Evolutionary conservation across 1,140 invertebrate species (phyloP).

Genomic region (Bombus waltoni): DNA sequence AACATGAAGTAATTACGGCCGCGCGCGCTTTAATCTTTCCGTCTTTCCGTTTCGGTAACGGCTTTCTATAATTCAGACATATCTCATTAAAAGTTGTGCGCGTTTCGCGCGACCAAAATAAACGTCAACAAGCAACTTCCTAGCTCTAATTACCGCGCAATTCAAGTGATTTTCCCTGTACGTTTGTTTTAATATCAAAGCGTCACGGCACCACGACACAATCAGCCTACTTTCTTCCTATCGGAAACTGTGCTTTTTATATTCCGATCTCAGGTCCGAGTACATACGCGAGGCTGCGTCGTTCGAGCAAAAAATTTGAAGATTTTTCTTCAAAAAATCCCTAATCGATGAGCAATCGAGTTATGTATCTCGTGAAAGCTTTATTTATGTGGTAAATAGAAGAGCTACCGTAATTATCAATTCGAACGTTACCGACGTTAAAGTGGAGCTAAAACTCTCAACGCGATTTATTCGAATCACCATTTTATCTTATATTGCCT

Average conservation of each 20-base stretch:
- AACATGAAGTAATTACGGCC: slow-evolving; percentile 50
- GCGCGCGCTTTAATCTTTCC: slow-evolving; percentile 50
- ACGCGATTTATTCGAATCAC: no score
- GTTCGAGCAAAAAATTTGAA: neutral
- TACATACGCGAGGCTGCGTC: no score
- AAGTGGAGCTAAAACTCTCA: no score
- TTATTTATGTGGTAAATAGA: no score
- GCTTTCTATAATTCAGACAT: slow-evolving; percentile 56
- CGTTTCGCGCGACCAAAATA: slow-evolving; percentile 45
- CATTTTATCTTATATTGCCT: no score
- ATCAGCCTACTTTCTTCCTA: neutral
- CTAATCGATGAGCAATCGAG: no score
- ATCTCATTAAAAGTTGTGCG: slow-evolving; percentile 58
- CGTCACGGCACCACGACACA: neutral
- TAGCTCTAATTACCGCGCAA: slow-evolving; percentile 53
- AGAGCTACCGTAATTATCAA: no score
- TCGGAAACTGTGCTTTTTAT: neutral
- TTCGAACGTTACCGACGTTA: no score
- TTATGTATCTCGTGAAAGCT: no score
- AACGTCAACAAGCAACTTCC: slow-evolving; percentile 53
- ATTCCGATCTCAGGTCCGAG: no score
- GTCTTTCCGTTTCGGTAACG: slow-evolving; percentile 49
- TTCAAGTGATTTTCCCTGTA: slow-evolving; percentile 43
- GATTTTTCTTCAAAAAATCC: no score
- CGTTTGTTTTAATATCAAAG: slow-evolving; percentile 51